Percentiles rank a stretch among this genome's conserved stretches.
Evolutionary conservation across 2,113 vertebrate genomes (phyloP).

Genomic region (Xiphophorus maculatus): DNA sequence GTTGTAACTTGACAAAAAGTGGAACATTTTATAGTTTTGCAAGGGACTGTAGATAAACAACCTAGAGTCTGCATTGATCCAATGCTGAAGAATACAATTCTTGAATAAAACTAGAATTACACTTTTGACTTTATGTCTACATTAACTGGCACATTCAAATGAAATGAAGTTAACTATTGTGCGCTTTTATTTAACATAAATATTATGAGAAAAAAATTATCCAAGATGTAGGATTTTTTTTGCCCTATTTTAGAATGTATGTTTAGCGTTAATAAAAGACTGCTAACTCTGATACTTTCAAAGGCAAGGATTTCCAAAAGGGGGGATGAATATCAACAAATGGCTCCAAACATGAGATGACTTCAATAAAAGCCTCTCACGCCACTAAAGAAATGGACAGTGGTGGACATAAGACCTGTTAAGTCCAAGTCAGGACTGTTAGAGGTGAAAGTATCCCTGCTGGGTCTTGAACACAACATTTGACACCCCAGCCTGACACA

Average conservation of each 20-base stretch:
- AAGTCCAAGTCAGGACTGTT: conserved; percentile 40
- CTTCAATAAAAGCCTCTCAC: conserved; percentile 21
- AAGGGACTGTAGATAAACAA: no score
- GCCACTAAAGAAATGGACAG: conserved; percentile 50
- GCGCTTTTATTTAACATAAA: no score
- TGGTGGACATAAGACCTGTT: conserved; percentile 35
- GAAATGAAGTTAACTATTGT: no score
- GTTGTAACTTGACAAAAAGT: no score
- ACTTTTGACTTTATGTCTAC: no score
- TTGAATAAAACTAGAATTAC: background rate
- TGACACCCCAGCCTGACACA: conserved; percentile 62
- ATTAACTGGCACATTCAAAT: no score
- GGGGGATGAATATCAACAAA: conserved; percentile 73
- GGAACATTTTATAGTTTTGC: no score
- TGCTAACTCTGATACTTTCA: conserved; percentile 56
- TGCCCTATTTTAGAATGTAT: background rate
- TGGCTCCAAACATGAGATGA: conserved; percentile 65
- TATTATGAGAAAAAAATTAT: no score
- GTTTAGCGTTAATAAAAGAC: conserved; percentile 24
- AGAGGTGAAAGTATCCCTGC: conserved; percentile 53
- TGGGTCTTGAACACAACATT: conserved; percentile 60
- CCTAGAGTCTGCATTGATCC: no score
- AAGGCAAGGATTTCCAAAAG: conserved; percentile 57
- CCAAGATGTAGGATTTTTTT: no score
- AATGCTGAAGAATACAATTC: background rate